Percentiles rank a stretch among this genome's conserved stretches.
These are phyloP conservation scores for Bufotes viridis DNA, from an alignment of 2,797 vertebrate genomes.

Conservation along the genomic window DNA sequence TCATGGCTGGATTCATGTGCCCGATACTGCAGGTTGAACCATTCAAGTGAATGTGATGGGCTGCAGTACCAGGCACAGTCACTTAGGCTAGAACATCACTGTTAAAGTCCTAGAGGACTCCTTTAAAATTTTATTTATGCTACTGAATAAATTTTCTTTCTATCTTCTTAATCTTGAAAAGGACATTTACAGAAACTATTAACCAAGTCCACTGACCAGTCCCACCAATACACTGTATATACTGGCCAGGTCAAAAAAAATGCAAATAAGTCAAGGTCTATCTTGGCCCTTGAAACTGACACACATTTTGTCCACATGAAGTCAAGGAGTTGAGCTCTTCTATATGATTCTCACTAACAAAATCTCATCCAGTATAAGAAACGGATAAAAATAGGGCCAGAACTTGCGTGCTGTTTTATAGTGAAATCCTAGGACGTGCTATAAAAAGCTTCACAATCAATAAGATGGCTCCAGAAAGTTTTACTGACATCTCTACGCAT, in stretches of 20 bases:
- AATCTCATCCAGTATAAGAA: not conserved
- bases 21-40: too few species aligned
- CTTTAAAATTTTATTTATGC: too few species aligned
- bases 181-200: not conserved
- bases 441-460: conserved; percentile 56
- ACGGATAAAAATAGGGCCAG: conserved; percentile 34
- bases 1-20: too few species aligned
- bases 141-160: not conserved
- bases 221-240: not conserved
- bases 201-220: not conserved
- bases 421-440: conserved; percentile 52
- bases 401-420: conserved; percentile 21
- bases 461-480: conserved; percentile 56
- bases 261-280: too few species aligned
- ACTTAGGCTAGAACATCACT: too few species aligned
- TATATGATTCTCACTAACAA: not conserved
- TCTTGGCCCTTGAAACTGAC: not conserved
- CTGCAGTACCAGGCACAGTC: too few species aligned
- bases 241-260: not conserved
- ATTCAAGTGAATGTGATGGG: too few species aligned
- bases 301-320: not conserved
- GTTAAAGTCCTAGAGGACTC: too few species aligned
- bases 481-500: conserved; percentile 26
- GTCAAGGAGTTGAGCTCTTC: not conserved
- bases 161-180: not conserved